Evolutionary conservation across 1,140 invertebrate genomes (phyloP), one percentile per base, ranked within the genome.

Genomic region (Amyelois transitella): DNA sequence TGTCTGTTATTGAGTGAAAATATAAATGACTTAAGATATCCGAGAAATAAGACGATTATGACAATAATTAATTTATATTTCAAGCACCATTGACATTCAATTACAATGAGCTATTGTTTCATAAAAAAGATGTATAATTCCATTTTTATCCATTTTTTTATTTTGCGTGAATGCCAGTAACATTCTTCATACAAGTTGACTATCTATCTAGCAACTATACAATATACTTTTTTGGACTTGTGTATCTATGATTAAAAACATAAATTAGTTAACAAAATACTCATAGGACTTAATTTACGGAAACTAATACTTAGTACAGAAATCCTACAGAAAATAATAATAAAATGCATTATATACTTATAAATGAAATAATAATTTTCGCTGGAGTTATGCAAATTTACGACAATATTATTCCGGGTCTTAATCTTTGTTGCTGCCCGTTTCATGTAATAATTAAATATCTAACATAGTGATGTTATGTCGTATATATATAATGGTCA

Each of bases 61-160:
- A 18, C 32, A 38, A 28, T 32, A 38, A 43, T 53, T 25, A 38
- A 21, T 24, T 14, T 47, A 55, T 24, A 45, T 45, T 50, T 24
- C 0, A 50, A 61, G 50, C 54, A 55, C 58, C 58, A 24, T 24
- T 56, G 12, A 24, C 8, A 24, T 24, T 24, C 22, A 5, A 24
- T 24, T 24, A 5, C 3, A 38, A 4, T 38, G n/a, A n/a, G n/a
- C 12, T 38, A 38, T 38, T 38, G 17, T 38, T 14, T 2, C 7
- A 32, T 1, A 6, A 10, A 6, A 38, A 12, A 38, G 32, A 38
- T 38, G n/a, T 4, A 38, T 1, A 14, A 1, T 38, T 4, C 32
- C 17, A 14, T 14, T 14, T 1, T 38, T n/a, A 14, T 4, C 32
- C 17, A 14, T 14, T 14, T 14, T 38, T 38, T 14, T 38, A 5